Evolutionary conservation across 1,140 invertebrate species (phyloP).

Genomic region (Phthorimaea operculella): DNA sequence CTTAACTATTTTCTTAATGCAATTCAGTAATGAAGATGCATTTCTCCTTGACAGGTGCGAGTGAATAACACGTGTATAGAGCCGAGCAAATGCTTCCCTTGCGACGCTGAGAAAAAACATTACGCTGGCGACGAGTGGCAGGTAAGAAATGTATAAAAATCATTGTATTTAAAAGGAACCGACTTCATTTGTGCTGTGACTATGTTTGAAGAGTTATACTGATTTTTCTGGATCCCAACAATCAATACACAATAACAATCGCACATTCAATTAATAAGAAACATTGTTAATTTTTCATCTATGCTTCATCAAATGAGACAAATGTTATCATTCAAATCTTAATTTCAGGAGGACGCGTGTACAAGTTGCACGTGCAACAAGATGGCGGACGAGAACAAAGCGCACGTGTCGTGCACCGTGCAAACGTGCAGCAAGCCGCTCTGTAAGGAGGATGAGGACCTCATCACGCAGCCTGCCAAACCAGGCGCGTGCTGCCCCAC

Average conservation of each 20-base stretch:
- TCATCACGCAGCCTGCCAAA: constrained; percentile 62
- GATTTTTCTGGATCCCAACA: too few species aligned
- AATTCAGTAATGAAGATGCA: not conserved
- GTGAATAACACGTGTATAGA: constrained; percentile 72
- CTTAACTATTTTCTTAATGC: too few species aligned
- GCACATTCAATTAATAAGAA: too few species aligned
- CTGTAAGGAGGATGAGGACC: constrained; percentile 67
- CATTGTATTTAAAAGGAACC: too few species aligned
- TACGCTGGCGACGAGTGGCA: constrained; percentile 72
- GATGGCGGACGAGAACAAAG: constrained; percentile 22
- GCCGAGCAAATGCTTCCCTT: constrained; percentile 71
- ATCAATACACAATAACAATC: too few species aligned
- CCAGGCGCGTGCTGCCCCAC: constrained; percentile 75
- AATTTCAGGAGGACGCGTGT: constrained; percentile 76
- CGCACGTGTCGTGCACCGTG: constrained; percentile 68
- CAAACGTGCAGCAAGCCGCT: constrained; percentile 71
- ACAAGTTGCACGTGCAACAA: constrained; percentile 78
- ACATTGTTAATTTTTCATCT: too few species aligned
- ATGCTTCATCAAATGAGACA: too few species aligned
- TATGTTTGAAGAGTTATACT: too few species aligned
- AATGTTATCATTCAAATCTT: too few species aligned
- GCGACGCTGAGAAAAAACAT: constrained; percentile 73
- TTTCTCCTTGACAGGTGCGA: constrained; percentile 57
- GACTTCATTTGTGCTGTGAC: too few species aligned
- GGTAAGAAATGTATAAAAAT: constrained; percentile 24